Evolutionary conservation across 2,888 invertebrate species (phyloP).

Genomic region (Amphipoea oculea): DNA sequence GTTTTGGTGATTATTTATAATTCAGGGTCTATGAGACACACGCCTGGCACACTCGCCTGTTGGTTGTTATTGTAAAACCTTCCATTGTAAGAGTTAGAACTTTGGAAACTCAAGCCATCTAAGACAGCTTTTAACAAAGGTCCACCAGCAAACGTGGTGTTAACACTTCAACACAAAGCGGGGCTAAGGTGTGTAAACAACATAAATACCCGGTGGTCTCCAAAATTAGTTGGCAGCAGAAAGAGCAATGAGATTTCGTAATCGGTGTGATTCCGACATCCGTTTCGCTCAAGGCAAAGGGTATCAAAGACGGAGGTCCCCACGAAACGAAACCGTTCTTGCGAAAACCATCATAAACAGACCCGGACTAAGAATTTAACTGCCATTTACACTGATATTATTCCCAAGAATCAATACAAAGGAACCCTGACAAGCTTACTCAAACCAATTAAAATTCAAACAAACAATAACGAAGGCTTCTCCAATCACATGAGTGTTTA

Average conservation of each 20-base stretch:
- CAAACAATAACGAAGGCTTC: conserved; percentile 40
- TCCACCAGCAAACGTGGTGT: neutral
- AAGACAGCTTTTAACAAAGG: neutral
- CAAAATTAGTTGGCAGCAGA: neutral
- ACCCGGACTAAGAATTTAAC: conserved; percentile 21
- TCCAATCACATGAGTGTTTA: conserved; percentile 59
- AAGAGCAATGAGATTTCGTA: neutral
- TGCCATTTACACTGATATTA: neutral
- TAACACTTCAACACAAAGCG: neutral
- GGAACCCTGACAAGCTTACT: conserved; percentile 5
- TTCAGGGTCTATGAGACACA: neutral
- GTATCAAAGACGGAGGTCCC: conserved; percentile 1
- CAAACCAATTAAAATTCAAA: conserved; percentile 58
- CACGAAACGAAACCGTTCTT: conserved; percentile 7
- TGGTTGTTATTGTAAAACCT: neutral
- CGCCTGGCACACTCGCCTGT: neutral
- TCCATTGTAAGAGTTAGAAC: neutral
- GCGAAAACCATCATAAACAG: conserved; percentile 12
- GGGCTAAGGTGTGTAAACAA: neutral
- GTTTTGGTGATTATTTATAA: neutral
- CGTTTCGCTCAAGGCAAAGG: conserved; percentile 34
- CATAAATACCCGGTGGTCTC: neutral
- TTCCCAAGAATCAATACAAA: conserved; percentile 15
- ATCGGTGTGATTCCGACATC: conserved; percentile 18
- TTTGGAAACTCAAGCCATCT: neutral